Base-by-base conservation (phyloP, 2,797 vertebrate genomes). In the Serranus cabrilla region DNA sequence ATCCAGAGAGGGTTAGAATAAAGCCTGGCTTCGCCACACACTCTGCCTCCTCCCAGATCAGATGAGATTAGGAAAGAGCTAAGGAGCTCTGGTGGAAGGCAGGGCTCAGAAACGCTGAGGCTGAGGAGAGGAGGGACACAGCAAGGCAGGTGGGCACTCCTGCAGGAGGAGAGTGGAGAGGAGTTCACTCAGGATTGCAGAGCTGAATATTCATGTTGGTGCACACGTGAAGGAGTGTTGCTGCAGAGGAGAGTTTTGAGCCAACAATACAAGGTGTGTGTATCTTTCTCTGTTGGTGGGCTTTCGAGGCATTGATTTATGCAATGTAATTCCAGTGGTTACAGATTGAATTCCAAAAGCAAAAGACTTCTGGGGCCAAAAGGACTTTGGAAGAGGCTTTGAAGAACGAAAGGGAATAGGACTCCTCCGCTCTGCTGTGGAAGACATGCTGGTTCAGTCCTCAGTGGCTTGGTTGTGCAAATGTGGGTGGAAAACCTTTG, bases 1-100 rank as follows among this genome's bases (percentile, higher is more conserved):
- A 92, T 92, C 92, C 83, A 77, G 76, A 52, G 83, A 78, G 87
- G 80, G 87, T 89, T 88, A 87, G 74, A 37, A 76, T 91, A 87
- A 92, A 91, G 86, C 68, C 81, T 42, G 74, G 86, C 81, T 87
- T 87, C 69, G 54, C 78, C 86, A 86, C 85, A 63, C 85, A 80
- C 85, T 79, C 84, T 90, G 78, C 82, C 90, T 89, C 91, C 91
- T 88, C 89, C 83, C 85, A 85, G 91, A 89, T 91, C 89, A 83
- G 86, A 89, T 90, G 82, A 91, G 92, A 93, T 93, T 94, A 93
- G 86, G 75, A 74, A 64, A 74, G 79, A 59, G 81, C 75, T 90
- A 82, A 90, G 87, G 87, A 83, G 85, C 86, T 89, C 84, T 78
- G 52, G 4, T 46, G 63, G 66, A 76, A 76, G 76, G 81, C 79